Evolutionary conservation across 2,888 invertebrate species (phyloP), one percentile per base, ranked within the genome.

Genomic region (Hirudinaria manillensis): DNA sequence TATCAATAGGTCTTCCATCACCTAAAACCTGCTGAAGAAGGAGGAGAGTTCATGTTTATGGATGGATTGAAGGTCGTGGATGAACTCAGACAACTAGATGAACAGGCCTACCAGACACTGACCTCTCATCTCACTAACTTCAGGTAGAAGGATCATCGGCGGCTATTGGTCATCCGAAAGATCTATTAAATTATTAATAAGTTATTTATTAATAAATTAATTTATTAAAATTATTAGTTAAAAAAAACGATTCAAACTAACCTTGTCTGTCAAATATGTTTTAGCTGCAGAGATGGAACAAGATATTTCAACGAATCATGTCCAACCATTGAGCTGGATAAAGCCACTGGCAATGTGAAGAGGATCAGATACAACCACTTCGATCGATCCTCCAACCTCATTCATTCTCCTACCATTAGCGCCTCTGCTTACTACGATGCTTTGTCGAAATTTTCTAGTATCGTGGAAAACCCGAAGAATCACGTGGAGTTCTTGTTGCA

Each of bases 21-120:
- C 34, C 34, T 78, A 7, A 81, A 86, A 70, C 88, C 88, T 71
- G 87, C 88, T 16, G 84, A 89, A 0, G 70, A 82, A 0, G 92
- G 93, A 0, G 93, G 93, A 0, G 89, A 91, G 79, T 91, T 90
- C 0, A 86, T 91, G 66, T 86, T 93, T 2, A 90, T 90, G 0
- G 93, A 93, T 81, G 92, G 92, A 0, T 90, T 91, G 81, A 87
- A 89, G 75, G 90, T 89, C 6, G 91, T 90, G 0, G 82, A 86
- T 10, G 85, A 87, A 72, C 83, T 92, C 29, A 87, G 86, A 74
- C 82, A 85, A 1, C 85, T 87, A 0, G 83, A 87, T 81, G 76
- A 77, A 0, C 72, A 74, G 6, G 74, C 75, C 27, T 79, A 77
- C 89, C 89, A 0, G 86, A 88, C 24, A 88, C 88, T 71, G 92